Base-by-base conservation (phyloP, 2,888 invertebrate genomes). In the Ormyrus nitidulus region DNA sequence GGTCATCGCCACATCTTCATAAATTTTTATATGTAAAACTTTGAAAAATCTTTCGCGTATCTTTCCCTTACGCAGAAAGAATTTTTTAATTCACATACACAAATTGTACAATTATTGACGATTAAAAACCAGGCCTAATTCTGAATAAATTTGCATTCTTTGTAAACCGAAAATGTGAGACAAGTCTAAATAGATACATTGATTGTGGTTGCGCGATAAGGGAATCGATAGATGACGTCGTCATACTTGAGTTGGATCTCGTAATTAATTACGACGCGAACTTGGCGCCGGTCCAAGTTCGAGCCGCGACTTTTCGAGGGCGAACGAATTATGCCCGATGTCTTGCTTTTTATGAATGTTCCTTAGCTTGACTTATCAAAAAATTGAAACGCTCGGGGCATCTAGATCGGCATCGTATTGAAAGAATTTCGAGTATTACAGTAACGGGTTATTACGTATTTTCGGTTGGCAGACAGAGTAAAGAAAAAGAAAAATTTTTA, bases 251-350 rank as follows among this genome's bases (percentile, higher is more conserved):
- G 70, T 80, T 53, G 49, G 73, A 76, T 76, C 58, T 66, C 13
- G 53, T 66, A 80, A 81, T 82, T 79, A 77, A 83, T 77, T 74
- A 61, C 59, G 69, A 71, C 56, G 56, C 61, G 48, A 69, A 79
- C 61, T 83, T 84, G 82, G 83, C 74, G 8, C 8, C 49, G 34
- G 13, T 61, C 83, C 84, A 85, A 82, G 9, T 72, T 58, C 48
- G 11, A 8, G 62, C n/a, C 53, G n/a, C 7, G 61, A 69, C 72
- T 62, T 69, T 79, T 79, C 59, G 64, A 77, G 71, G 62, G 34
- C 69, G 74, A 74, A 51, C 65, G 64, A 74, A 74, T 74, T 74
- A 69, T 74, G 59, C 49, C 49, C 74, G 13, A 46, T 69, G 73
- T 74, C 66, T 6, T 2, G 46, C 46, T 79, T 68, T 68, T 78